Evolutionary conservation across 2,888 invertebrate genomes (phyloP), one percentile per base, ranked within the genome.

Genomic region (Agrilus biguttatus): DNA sequence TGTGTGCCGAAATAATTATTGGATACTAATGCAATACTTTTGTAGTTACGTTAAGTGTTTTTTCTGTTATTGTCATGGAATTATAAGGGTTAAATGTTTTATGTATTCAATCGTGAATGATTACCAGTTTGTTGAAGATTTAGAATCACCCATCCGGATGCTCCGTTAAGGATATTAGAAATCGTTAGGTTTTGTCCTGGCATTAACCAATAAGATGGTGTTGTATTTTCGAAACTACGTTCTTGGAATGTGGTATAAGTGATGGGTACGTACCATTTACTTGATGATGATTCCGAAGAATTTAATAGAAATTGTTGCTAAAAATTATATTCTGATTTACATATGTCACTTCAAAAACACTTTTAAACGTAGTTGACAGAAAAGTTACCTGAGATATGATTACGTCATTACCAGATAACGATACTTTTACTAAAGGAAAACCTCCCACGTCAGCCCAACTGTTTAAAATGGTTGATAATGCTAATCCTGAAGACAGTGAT

Each of bases 371-470:
- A 7, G n/a, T 36, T 36, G 14, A 17, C 10, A 36, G 7, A 21
- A 10, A 33, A 44, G 17, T 50, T 49, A 58, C 60, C 49, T 60
- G 60, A 13, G 52, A 42, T 33, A 59, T 43, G 8, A 45, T 42
- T 2, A 53, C 37, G 21, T 50, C 47, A 14, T 37, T 44, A 3
- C 44, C 51, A 39, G 45, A 45, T 13, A 48, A 10, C 33, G 53
- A 41, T 1, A 77, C 73, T 2, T 60, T 67, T 5, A 80, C 54
- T 1, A 80, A 58, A 0, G 80, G 81, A 54, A 68, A 75, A 4
- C 79, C 77, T 28, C 72, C 62, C 54, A 77, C 74, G 5, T 67
- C 65, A 0, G 75, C 73, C 81, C 81, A 83, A 3, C 70, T 69
- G 36, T 68, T 61, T 68, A 81, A 71, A 51, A 80, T 62, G 2